These are phyloP conservation scores for Carduelis carduelis DNA, from an alignment of 2,797 vertebrate species.

Conservation along the genomic window DNA sequence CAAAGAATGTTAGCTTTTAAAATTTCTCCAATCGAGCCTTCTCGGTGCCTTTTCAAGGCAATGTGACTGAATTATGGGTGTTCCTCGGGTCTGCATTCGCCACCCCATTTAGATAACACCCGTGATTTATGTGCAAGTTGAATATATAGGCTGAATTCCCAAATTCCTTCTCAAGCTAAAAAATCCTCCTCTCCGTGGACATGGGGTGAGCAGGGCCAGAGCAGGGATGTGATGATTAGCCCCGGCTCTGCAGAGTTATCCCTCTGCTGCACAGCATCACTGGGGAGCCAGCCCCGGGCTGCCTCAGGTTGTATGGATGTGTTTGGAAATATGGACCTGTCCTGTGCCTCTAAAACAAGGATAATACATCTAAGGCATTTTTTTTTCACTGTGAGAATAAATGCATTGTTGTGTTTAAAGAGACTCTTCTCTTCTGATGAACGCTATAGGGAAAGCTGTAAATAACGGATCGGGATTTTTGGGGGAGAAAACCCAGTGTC, in stretches of 20 bases:
- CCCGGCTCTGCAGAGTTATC: neutral
- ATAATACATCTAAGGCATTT: neutral
- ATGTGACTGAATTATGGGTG: neutral
- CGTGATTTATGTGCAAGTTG: neutral
- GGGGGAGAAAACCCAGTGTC: neutral
- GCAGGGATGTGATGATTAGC: neutral
- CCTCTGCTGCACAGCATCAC: neutral
- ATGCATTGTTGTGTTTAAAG: neutral
- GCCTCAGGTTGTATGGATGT: neutral
- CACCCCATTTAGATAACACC: neutral
- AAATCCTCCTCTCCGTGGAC: neutral
- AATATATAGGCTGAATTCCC: neutral
- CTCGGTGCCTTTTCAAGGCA: neutral
- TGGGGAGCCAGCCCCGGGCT: neutral
- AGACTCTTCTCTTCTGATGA: neutral
- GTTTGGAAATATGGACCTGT: neutral
- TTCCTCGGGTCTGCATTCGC: neutral
- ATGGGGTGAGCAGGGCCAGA: neutral
- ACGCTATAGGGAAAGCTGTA: accelerated
- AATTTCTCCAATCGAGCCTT: neutral
- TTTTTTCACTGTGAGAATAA: neutral
- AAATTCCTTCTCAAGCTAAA: neutral
- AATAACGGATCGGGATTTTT: neutral
- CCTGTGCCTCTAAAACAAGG: neutral
- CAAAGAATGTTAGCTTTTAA: neutral